Base-by-base conservation (phyloP, 2,113 vertebrate genomes). In the Cyanistes caeruleus region DNA sequence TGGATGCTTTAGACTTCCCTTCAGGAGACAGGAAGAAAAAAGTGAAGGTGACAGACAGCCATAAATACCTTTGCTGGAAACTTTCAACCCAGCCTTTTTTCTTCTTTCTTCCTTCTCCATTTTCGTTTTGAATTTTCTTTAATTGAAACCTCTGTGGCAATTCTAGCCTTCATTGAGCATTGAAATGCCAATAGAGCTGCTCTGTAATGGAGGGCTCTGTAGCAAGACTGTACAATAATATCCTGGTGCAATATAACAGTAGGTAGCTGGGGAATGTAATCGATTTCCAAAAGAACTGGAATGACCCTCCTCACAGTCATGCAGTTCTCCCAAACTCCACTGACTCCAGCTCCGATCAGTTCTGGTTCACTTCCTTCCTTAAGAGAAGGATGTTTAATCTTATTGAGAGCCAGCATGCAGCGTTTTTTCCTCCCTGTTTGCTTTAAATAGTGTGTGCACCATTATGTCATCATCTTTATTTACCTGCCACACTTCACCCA, bases 241-340 rank as follows among this genome's bases (percentile, higher is more conserved):
- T 93, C 91, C 91, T 84, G 75, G 91, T 94, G 91, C 92, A 94
- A 93, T 97, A 82, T 85, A 96, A 94, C 95, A 97, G 93, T 94
- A 90, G 94, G 93, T 79, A 93, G 91, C 96, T 92, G 96, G 88
- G 88, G 86, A 96, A 94, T 95, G 94, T 93, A 97, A 95, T 96
- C 83, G 78, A 97, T 97, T 97, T 97, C 91, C 92, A 95, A 84
- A 95, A 94, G 93, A 89, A 94, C 85, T 85, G 80, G 78, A 95
- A 91, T 93, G 94, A 93, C 96, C 86, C 93, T 83, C 68, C 79
- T 92, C 4, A 15, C 76, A 95, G 93, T 53, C 86, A 55, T 10
- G n/a, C 84, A 93, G 84, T 1, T 21, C 92, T 84, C 76, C 41
- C 8, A 94, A 96, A 88, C 89, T 94, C 77, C 3, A 2, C 88